phyloP scores from a whole-genome alignment of 2,888 invertebrate species.

The Caenorhabditis imperialis region DNA sequence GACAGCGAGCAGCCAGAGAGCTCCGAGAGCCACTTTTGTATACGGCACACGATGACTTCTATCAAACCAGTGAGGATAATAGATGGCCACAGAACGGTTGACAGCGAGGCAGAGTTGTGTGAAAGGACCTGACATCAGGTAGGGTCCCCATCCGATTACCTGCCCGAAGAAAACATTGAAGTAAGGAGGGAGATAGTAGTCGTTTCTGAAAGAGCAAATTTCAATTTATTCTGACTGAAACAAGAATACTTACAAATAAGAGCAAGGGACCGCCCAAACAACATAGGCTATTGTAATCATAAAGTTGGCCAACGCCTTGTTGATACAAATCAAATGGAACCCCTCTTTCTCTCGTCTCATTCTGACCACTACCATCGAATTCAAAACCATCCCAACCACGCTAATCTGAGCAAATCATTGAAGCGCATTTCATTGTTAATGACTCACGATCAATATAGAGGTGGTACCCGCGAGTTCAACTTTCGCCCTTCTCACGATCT shows the following conservation, averaged over 20 bases:
- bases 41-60: slow-evolving; percentile 13
- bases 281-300: slow-evolving; percentile 20
- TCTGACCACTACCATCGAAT: slow-evolving; percentile 13
- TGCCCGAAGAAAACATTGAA: slow-evolving; percentile 50
- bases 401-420: slow-evolving; percentile 32
- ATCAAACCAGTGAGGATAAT: slow-evolving; percentile 35
- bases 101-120: slow-evolving; percentile 45
- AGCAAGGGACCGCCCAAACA: slow-evolving; percentile 40
- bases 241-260: slow-evolving; percentile 27
- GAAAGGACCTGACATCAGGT: slow-evolving; percentile 47
- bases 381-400: slow-evolving; percentile 5
- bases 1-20: slow-evolving; percentile 20
- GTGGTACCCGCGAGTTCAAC: too few species aligned
- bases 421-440: neutral
- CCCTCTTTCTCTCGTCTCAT: slow-evolving; percentile 42
- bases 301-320: slow-evolving; percentile 38
- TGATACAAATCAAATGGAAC: slow-evolving; percentile 44
- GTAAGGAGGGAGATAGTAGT: slow-evolving; percentile 21
- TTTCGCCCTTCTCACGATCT: too few species aligned
- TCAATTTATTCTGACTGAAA: neutral
- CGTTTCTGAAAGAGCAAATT: slow-evolving; percentile 13
- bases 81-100: slow-evolving; percentile 37
- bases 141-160: slow-evolving; percentile 46
- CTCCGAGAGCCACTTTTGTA: slow-evolving; percentile 10
- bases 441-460: slow-evolving; percentile 30